Conservation (phyloP, 1,140 invertebrate species). For the Drosophila pallidifrons region DNA sequence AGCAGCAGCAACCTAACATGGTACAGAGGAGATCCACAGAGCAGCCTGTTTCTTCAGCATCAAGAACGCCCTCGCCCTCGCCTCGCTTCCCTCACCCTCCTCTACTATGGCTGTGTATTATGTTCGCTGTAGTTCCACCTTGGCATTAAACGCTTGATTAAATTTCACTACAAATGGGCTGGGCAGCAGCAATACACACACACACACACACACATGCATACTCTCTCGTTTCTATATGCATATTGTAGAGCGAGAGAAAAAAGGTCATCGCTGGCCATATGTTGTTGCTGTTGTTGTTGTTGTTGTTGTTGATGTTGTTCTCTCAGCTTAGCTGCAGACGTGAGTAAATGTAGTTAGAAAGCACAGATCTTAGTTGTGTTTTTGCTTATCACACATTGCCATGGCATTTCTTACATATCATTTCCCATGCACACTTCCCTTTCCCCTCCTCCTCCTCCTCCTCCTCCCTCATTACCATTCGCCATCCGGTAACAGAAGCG, state of each 20-base stretch:
- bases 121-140: conserved; percentile 78
- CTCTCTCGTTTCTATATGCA: conserved; percentile 13
- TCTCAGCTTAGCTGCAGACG: conserved; percentile 34
- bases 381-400: conserved; percentile 45
- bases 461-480: conserved; percentile 1
- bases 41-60: conserved; percentile 46
- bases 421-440: conserved; percentile 78
- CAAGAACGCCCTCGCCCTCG: conserved; percentile 66
- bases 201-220: conserved; percentile 18
- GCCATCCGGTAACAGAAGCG: conserved; percentile 29
- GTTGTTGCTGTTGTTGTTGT: conserved; percentile 15
- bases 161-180: conserved; percentile 82
- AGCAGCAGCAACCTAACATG: conserved; percentile 29
- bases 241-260: conserved; percentile 33
- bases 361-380: conserved; percentile 36
- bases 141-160: conserved; percentile 84
- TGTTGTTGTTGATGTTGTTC: neutral
- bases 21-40: conserved; percentile 12
- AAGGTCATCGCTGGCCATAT: conserved; percentile 73
- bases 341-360: conserved; percentile 58
- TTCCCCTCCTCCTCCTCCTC: conserved; percentile 49
- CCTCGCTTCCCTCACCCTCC: conserved; percentile 3
- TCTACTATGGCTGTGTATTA: conserved; percentile 52
- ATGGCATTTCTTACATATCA: conserved; percentile 65
- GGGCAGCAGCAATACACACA: conserved; percentile 39